Percentiles rank a stretch among this genome's conserved stretches.
These are phyloP conservation scores for Drosophila mojavensis DNA, from an alignment of 1,140 invertebrate genomes.

Conservation along the genomic window DNA sequence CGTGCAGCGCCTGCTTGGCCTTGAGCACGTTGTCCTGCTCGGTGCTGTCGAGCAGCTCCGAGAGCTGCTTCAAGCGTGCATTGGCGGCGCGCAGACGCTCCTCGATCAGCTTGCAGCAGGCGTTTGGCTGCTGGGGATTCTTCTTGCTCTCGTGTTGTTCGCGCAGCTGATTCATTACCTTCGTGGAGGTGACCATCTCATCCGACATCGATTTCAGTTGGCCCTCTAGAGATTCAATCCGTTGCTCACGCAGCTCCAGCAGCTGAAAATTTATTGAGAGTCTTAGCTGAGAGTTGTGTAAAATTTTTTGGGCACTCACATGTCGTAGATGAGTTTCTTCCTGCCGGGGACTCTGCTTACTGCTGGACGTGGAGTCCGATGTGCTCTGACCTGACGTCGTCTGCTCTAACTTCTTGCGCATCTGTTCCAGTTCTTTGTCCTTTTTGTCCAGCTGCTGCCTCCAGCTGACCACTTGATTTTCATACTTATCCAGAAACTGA, in stretches of 20 bases:
- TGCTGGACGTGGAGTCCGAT: constrained; percentile 32
- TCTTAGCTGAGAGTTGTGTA: neutral
- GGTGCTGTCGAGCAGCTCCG: constrained; percentile 72
- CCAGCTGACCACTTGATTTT: constrained; percentile 64
- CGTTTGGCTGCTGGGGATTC: constrained; percentile 54
- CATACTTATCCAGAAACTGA: constrained; percentile 68
- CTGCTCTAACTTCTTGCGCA: constrained; percentile 43
- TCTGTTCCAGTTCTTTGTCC: constrained; percentile 63
- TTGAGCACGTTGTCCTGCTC: constrained; percentile 81
- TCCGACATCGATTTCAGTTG: constrained; percentile 69
- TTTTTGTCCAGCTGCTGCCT: constrained; percentile 62
- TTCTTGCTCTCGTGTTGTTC: constrained; percentile 53
- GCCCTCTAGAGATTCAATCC: constrained; percentile 71
- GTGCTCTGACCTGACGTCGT: constrained; percentile 10
- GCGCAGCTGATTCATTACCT: constrained; percentile 75
- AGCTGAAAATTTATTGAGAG: constrained; percentile 38
- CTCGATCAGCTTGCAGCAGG: constrained; percentile 74
- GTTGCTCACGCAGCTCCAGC: constrained; percentile 64
- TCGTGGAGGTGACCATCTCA: constrained; percentile 74
- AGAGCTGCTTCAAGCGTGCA: constrained; percentile 59
- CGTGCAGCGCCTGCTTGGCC: constrained; percentile 77
- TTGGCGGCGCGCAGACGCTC: constrained; percentile 59
- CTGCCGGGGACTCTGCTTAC: constrained; percentile 29
- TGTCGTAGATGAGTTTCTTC: constrained; percentile 61
- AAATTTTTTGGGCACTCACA: constrained; percentile 37